Evolutionary conservation across 2,888 invertebrate genomes (phyloP), one percentile per base, ranked within the genome.

Genomic region (Diaprepes abbreviatus): DNA sequence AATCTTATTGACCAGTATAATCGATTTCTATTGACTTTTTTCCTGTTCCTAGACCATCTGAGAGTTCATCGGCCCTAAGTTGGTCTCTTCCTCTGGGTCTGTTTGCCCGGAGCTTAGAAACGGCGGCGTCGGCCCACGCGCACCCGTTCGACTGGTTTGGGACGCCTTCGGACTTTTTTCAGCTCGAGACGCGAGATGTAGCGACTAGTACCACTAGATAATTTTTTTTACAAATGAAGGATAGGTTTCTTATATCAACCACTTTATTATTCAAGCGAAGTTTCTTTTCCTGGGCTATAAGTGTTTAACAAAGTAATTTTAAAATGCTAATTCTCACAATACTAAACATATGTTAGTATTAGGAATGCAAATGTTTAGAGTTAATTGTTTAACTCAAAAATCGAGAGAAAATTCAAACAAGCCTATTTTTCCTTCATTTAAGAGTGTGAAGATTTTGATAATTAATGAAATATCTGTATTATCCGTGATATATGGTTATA

Each of bases 141-240:
- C 84, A 84, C 84, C 82, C 80, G 84, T 84, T 81, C 83, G 83
- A 84, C 84, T 83, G 84, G 84, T 84, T 84, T 84, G 79, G 81
- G 81, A 84, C 84, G 83, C 84, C 84, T 84, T 83, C 84, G 83
- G 83, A 83, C 63, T 84, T 83, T 84, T 84, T 70, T 64, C 57
- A 33, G 52, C 52, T 14, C 45, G 40, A 63, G 63, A 62, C 71
- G 66, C 66, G 35, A 71, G 71, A 71, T 71, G 71, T 71, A 71
- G 71, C 66, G 43, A 63, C 54, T 43, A 33, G 70, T 68, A 64
- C 36, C 55, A 59, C 12, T 19, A 35, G 52, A 54, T 54, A 50
- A 24, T 4, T 28, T 48, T 1, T 48, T 48, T 28, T 14, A 48
- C 24, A 28, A 48, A 48, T 48, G 21, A 7, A 14, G 12, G 28